Conservation (phyloP, 1,140 invertebrate genomes). For the Dendrolimus punctatus region DNA sequence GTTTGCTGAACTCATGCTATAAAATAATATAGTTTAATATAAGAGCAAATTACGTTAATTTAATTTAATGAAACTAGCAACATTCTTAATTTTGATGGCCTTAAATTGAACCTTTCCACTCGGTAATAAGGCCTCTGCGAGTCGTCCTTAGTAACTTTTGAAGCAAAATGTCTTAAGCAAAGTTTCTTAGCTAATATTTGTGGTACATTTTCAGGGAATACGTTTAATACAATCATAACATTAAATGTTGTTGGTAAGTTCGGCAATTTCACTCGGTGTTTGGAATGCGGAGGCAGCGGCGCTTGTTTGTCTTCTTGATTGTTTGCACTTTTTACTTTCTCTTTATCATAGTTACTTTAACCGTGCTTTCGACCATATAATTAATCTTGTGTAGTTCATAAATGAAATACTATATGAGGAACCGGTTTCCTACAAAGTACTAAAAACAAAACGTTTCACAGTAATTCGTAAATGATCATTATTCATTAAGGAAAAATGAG, state of each 20-base stretch:
- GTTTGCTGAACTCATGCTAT: too few relatives aligned
- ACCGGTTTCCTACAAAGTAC: too few relatives aligned
- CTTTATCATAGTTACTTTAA: too few relatives aligned
- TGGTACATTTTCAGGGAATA: conserved; percentile 25
- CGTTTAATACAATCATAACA: conserved; percentile 34
- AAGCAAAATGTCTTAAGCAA: conserved; percentile 13
- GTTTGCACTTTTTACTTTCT: not conserved
- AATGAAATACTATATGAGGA: too few relatives aligned
- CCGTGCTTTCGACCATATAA: too few relatives aligned
- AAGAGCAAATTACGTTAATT: too few relatives aligned
- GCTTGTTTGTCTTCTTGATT: not conserved
- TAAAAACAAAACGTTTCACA: too few relatives aligned
- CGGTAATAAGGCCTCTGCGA: conserved; percentile 3
- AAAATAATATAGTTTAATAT: too few relatives aligned
- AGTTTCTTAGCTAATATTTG: conserved; percentile 33
- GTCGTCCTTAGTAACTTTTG: not conserved
- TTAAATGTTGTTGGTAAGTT: conserved; percentile 28
- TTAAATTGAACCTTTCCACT: conserved; percentile 8
- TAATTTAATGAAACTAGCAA: too few relatives aligned
- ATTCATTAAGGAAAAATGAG: too few relatives aligned
- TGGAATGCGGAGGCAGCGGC: not conserved
- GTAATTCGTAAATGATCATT: too few relatives aligned
- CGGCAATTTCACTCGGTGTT: conserved; percentile 7
- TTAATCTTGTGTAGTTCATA: too few relatives aligned
- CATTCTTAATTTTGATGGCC: not conserved